These are phyloP conservation scores for Cydia pomonella DNA, from an alignment of 1,140 invertebrate genomes.

Conservation along the genomic window DNA sequence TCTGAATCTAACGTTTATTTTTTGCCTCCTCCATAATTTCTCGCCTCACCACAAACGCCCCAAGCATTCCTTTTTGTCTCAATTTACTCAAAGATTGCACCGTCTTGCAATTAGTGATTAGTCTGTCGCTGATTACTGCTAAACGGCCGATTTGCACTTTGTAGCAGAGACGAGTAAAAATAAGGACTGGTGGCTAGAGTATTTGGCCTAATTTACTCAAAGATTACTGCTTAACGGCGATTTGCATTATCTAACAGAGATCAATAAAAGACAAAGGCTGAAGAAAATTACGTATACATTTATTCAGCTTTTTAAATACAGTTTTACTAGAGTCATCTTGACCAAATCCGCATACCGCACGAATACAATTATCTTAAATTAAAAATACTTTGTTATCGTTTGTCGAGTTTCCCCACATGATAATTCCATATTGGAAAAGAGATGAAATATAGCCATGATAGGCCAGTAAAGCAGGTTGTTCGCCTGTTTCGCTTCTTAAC, in stretches of 20 bases:
- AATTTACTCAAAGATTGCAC: constrained; percentile 60
- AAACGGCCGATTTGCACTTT: constrained; percentile 47
- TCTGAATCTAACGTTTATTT: no score
- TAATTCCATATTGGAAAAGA: no score
- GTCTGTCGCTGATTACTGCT: constrained; percentile 62
- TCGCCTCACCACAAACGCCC: constrained; percentile 18
- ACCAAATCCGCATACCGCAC: no score
- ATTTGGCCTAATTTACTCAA: no score
- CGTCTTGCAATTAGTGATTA: constrained; percentile 60
- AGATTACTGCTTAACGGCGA: no score
- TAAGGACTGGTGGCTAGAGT: background rate
- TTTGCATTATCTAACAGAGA: no score
- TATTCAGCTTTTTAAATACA: background rate
- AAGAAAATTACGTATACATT: no score
- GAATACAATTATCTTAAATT: background rate
- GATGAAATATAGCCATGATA: no score
- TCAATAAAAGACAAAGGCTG: no score
- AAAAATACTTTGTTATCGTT: background rate
- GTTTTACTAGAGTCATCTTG: background rate
- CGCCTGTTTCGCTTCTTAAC: no score
- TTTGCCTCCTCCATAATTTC: constrained; percentile 23
- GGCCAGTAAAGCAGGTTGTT: no score
- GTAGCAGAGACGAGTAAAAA: background rate
- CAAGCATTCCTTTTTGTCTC: constrained; percentile 54
- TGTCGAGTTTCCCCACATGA: no score